Conservation (phyloP, 2,888 invertebrate species). For the Barypeithes pellucidus region DNA sequence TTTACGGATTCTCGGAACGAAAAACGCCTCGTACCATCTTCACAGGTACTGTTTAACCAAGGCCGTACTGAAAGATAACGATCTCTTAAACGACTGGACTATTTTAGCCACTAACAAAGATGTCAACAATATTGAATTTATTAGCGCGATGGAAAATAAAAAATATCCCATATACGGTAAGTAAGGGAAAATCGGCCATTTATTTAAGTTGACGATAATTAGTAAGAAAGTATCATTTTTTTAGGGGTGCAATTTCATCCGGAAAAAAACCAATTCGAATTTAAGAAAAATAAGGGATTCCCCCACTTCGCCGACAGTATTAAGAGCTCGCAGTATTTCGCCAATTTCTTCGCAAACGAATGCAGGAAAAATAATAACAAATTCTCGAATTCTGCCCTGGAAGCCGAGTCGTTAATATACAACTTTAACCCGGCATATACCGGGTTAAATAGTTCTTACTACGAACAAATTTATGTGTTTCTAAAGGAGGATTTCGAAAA, state of each 20-base stretch:
- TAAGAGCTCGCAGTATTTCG: slow-evolving; percentile 82
- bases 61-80: slow-evolving; percentile 71
- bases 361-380: slow-evolving; percentile 78
- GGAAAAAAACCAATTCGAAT: slow-evolving; percentile 89
- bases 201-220: too few species aligned
- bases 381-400: slow-evolving; percentile 72
- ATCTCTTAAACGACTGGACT: slow-evolving; percentile 78
- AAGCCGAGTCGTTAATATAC: slow-evolving; percentile 78
- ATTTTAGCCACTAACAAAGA: slow-evolving; percentile 83
- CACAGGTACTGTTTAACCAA: slow-evolving; percentile 71
- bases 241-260: slow-evolving; percentile 89
- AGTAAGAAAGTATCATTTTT: too few species aligned
- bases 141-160: slow-evolving; percentile 84
- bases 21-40: slow-evolving; percentile 73
- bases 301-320: slow-evolving; percentile 80
- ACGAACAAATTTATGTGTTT: slow-evolving; percentile 82
- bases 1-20: slow-evolving; percentile 75
- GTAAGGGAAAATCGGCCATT: too few species aligned
- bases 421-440: slow-evolving; percentile 80
- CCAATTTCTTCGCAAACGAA: slow-evolving; percentile 86
- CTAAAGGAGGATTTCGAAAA: slow-evolving; percentile 67
- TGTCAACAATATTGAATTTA: slow-evolving; percentile 77
- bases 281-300: slow-evolving; percentile 75
- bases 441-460: slow-evolving; percentile 73
- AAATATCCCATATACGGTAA: slow-evolving; percentile 81